A percentile compares a stretch with the other conserved stretches of the same genome.
These are phyloP conservation scores for Psophia crepitans DNA, from an alignment of 2,113 vertebrate genomes.

Conservation along the genomic window DNA sequence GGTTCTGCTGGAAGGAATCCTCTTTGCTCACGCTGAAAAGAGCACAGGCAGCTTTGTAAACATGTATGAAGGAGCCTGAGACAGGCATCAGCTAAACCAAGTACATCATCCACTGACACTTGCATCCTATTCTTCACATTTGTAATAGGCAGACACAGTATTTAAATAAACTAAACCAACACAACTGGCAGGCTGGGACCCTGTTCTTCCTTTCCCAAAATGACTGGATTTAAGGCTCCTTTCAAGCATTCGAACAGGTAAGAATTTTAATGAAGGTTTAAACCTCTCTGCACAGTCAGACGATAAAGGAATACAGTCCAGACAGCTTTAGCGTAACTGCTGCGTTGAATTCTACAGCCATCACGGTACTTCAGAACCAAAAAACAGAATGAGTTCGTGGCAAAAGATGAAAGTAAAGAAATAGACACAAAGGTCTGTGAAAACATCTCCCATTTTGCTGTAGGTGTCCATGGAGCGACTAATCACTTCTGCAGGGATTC, in stretches of 20 bases:
- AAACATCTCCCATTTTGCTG: conserved; percentile 96
- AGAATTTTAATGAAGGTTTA: conserved; percentile 27
- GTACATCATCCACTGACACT: conserved; percentile 15
- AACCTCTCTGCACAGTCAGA: conserved; percentile 39
- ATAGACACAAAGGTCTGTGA: conserved; percentile 95
- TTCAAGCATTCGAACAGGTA: conserved; percentile 24
- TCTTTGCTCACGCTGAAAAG: background rate
- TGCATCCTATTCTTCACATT: conserved; percentile 44
- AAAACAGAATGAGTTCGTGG: conserved; percentile 83
- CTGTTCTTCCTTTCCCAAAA: conserved; percentile 19
- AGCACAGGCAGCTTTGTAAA: conserved; percentile 21
- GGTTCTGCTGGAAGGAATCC: background rate
- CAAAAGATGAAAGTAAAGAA: conserved; percentile 96
- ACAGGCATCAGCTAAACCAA: conserved; percentile 25
- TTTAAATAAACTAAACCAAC: background rate
- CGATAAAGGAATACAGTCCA: background rate
- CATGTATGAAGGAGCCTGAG: background rate
- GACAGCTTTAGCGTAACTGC: conserved; percentile 22
- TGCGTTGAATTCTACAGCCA: background rate
- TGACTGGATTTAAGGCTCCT: conserved; percentile 34
- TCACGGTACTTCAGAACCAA: conserved; percentile 83
- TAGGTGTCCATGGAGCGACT: conserved; percentile 98
- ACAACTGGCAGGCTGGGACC: conserved; percentile 3
- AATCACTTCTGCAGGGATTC: conserved; percentile 95
- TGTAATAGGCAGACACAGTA: background rate